These are phyloP conservation scores for Vidua chalybeata DNA, from an alignment of 2,113 vertebrate species.

Conservation along the genomic window DNA sequence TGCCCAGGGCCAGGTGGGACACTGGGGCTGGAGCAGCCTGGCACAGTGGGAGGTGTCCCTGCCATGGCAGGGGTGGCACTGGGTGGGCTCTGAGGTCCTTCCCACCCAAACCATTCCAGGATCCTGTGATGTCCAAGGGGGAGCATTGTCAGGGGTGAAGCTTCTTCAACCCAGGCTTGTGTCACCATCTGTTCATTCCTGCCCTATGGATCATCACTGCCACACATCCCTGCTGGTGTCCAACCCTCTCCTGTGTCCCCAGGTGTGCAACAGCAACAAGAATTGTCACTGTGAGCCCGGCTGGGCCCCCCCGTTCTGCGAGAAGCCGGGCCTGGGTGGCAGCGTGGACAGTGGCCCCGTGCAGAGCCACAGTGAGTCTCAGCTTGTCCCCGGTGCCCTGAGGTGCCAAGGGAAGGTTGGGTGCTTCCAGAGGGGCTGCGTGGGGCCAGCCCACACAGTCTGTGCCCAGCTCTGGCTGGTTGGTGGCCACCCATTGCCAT, in stretches of 20 bases:
- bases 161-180: background rate
- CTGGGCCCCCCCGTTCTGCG: constrained; percentile 91
- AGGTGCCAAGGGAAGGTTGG: accelerated
- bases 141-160: background rate
- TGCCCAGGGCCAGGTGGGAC: background rate
- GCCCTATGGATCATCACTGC: accelerated
- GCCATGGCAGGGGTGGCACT: background rate
- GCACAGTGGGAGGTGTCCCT: background rate
- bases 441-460: background rate
- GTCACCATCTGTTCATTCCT: too few species aligned
- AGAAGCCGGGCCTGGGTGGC: constrained; percentile 86
- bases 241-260: background rate
- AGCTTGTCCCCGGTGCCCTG: accelerated
- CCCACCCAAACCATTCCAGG: background rate
- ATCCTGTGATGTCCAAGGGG: background rate
- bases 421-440: background rate
- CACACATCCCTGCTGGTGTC: background rate
- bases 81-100: accelerated
- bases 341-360: constrained; percentile 92
- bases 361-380: constrained; percentile 80
- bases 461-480: background rate
- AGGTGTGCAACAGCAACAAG: constrained; percentile 95
- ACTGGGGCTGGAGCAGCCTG: background rate
- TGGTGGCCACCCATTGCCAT: background rate
- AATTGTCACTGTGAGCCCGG: constrained; percentile 90